Percentiles rank a stretch among this genome's conserved stretches.
phyloP scores from a whole-genome alignment of 2,888 invertebrate species.

The Aphrophora alni region DNA sequence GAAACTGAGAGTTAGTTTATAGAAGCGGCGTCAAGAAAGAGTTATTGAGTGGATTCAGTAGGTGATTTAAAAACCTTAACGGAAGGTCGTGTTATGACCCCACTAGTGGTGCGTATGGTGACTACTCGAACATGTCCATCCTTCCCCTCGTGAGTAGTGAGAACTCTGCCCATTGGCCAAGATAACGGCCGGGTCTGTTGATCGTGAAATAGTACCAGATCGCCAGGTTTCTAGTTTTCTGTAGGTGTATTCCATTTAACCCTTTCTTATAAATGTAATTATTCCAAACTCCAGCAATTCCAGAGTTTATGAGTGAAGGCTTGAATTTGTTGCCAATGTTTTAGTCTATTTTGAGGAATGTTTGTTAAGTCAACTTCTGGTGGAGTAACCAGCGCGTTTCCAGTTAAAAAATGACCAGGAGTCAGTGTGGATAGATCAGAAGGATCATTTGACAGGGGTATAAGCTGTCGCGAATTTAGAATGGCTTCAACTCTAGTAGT shows the following conservation, averaged over 20 bases:
- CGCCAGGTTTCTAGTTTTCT: constrained; percentile 40
- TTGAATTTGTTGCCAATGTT: constrained; percentile 52
- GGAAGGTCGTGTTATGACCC: constrained; percentile 43
- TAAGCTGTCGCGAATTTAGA: constrained; percentile 52
- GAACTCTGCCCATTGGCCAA: constrained; percentile 51
- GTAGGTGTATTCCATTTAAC: constrained; percentile 47
- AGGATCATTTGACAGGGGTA: constrained; percentile 47
- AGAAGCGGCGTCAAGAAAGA: no score
- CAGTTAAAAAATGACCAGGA: constrained; percentile 53
- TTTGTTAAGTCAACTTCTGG: constrained; percentile 48
- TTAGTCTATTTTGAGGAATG: constrained; percentile 38
- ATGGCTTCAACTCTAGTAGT: constrained; percentile 47
- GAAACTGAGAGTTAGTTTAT: no score
- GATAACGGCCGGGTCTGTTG: constrained; percentile 46
- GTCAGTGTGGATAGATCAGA: constrained; percentile 49
- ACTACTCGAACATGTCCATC: constrained; percentile 50
- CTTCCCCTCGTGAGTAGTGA: constrained; percentile 46
- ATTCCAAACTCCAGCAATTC: constrained; percentile 51
- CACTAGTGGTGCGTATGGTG: constrained; percentile 45
- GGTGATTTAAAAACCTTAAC: constrained; percentile 12
- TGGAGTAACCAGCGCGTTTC: constrained; percentile 43
- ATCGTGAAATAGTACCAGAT: constrained; percentile 48
- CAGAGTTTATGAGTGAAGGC: constrained; percentile 48
- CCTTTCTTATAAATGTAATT: constrained; percentile 49
- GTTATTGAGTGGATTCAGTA: no score